Percentiles rank a stretch among this genome's conserved stretches.
Conservation (phyloP, 2,888 invertebrate genomes). For the Andrena camellia region DNA sequence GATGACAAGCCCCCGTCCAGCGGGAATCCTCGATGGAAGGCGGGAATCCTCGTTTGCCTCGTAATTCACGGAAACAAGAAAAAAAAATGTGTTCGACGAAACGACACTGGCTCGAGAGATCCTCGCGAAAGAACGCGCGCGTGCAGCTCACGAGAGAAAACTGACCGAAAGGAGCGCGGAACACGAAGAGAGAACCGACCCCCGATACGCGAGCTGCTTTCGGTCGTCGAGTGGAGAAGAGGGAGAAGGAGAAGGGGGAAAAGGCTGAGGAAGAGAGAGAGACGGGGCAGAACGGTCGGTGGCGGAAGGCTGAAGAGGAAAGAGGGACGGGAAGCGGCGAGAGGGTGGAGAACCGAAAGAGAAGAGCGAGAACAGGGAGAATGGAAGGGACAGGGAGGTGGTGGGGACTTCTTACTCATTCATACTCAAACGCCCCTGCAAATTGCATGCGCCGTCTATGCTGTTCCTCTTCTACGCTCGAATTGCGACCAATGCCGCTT, state of each 20-base stretch:
- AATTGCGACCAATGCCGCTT: slow-evolving; percentile 54
- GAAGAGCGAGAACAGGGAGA: slow-evolving; percentile 34
- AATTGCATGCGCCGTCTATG: slow-evolving; percentile 62
- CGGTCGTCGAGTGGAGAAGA: slow-evolving; percentile 60
- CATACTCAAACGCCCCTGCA: slow-evolving; percentile 78
- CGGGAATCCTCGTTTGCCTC: slow-evolving; percentile 45
- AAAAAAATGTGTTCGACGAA: slow-evolving; percentile 31
- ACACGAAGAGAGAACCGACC: slow-evolving; percentile 77
- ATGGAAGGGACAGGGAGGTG: slow-evolving; percentile 34
- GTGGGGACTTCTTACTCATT: slow-evolving; percentile 80
- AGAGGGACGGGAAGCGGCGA: slow-evolving; percentile 19
- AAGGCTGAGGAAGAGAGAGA: slow-evolving; percentile 9
- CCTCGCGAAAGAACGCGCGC: slow-evolving; percentile 73
- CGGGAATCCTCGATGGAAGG: slow-evolving; percentile 53
- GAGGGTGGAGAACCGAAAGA: slow-evolving; percentile 39
- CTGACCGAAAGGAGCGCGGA: slow-evolving; percentile 79
- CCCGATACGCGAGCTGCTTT: slow-evolving; percentile 73
- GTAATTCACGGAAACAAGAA: slow-evolving; percentile 24
- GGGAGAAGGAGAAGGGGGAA: slow-evolving; percentile 33
- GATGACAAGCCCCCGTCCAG: slow-evolving; percentile 54
- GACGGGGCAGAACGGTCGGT: background rate
- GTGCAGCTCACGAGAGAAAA: slow-evolving; percentile 78
- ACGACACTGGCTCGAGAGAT: slow-evolving; percentile 41
- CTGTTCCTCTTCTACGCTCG: slow-evolving; percentile 37
- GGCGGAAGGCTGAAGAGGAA: slow-evolving; percentile 20